Evolutionary conservation across 2,888 invertebrate genomes (phyloP).

Genomic region (Papilio protenor): DNA sequence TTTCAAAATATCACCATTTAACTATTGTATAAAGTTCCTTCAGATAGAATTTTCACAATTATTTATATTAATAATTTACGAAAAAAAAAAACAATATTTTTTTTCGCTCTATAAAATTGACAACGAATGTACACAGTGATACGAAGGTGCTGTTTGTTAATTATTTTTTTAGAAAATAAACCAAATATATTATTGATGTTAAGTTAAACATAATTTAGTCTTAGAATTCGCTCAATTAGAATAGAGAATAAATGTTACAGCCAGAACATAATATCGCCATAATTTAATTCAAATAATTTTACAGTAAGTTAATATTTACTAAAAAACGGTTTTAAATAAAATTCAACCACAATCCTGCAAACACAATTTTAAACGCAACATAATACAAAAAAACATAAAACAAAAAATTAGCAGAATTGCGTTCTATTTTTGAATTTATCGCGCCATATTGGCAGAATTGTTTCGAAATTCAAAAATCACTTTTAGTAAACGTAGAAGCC

Average conservation of each 20-base stretch:
- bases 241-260: slow-evolving; percentile 60
- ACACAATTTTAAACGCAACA: no score
- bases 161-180: slow-evolving; percentile 72
- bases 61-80: slow-evolving; percentile 29
- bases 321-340: background rate
- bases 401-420: background rate
- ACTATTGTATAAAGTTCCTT: slow-evolving; percentile 39
- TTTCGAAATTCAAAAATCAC: background rate
- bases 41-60: slow-evolving; percentile 37
- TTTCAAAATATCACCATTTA: background rate
- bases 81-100: slow-evolving; percentile 13
- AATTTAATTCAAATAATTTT: slow-evolving; percentile 20
- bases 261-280: slow-evolving; percentile 54
- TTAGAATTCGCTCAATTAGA: slow-evolving; percentile 60
- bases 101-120: slow-evolving; percentile 42
- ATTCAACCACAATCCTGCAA: no score
- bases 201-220: slow-evolving; percentile 50
- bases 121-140: slow-evolving; percentile 73
- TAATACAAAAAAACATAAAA: no score
- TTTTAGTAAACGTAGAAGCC: background rate
- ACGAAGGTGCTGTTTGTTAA: slow-evolving; percentile 73
- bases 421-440: background rate
- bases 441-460: background rate
- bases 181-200: slow-evolving; percentile 69
- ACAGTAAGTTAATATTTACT: background rate